These are phyloP conservation scores for Grammomys dolichurus DNA, from an alignment of 2,113 vertebrate genomes.

Conservation along the genomic window DNA sequence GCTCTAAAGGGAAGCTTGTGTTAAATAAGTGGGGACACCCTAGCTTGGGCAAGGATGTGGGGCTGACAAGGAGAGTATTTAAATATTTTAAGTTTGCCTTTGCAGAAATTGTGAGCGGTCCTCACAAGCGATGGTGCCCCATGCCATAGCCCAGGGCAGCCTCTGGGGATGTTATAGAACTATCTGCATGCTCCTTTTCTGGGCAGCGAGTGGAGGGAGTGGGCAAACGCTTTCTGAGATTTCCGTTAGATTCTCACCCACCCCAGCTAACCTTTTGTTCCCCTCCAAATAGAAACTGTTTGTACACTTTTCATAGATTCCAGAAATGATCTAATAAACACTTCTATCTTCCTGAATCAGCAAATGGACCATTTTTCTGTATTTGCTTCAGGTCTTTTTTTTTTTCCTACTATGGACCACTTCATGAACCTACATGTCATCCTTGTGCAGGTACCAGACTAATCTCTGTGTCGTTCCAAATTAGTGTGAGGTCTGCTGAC, in stretches of 20 bases:
- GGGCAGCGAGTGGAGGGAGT: background rate
- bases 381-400: background rate
- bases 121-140: background rate
- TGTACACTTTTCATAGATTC: background rate
- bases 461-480: background rate
- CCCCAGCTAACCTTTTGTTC: background rate
- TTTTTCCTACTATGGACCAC: too few species aligned
- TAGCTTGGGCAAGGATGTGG: conserved; percentile 14
- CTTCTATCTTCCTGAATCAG: background rate
- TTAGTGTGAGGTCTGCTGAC: background rate
- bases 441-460: background rate
- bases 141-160: background rate
- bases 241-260: background rate
- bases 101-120: background rate
- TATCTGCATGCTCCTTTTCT: background rate
- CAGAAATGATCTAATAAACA: background rate
- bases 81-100: conserved; percentile 40
- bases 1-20: background rate
- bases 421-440: background rate
- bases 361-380: background rate
- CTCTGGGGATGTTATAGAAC: background rate
- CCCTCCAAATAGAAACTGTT: background rate
- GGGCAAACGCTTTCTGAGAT: background rate
- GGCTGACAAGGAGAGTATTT: conserved; percentile 47
- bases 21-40: conserved; percentile 41